Base-by-base conservation (phyloP, 2,888 invertebrate species). In the Chloroclystis v-ata region DNA sequence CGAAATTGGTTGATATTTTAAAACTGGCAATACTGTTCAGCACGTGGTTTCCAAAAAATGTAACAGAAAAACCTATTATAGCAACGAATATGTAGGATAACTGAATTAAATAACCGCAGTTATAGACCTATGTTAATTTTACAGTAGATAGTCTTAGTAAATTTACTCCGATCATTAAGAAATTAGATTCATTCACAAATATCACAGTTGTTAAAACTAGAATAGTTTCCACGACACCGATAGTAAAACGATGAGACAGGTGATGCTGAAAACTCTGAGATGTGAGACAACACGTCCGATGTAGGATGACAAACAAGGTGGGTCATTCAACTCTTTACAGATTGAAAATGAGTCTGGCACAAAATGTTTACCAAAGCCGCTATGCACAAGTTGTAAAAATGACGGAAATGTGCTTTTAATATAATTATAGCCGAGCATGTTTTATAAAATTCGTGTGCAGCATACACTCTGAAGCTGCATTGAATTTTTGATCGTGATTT, bases 211-310 rank as follows among this genome's bases (percentile, higher is more conserved):
- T 75, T 73, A 72, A 20, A 20, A 20, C 71, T 75, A 82, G 80
- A 82, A 81, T 70, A 66, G 69, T 69, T n/a, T n/a, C 67, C 51
- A 63, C 69, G 52, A 65, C 72, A 20, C 3, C 26, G 65, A 74
- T 78, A 77, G 75, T 78, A 76, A 79, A 78, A 5, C 81, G 79
- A 78, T 80, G 64, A 78, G 78, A 76, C 81, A 83, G 78, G 78
- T 82, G 77, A 79, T 72, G 68, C 65, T 59, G 58, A 62, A 67
- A 67, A 69, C 64, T 61, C 59, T 56, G 54, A 58, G 54, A 62
- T 63, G 57, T 56, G 63, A 65, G 68, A 67, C 70, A 67, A 72
- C 71, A 65, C 62, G n/a, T n/a, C n/a, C n/a, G 67, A 72, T 69
- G 72, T 73, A 68, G 69, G 73, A 75, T 78, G 79, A 80, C 78